These are phyloP conservation scores for Hypotaenidia okinawae DNA, from an alignment of 2,797 vertebrate species.

Conservation along the genomic window DNA sequence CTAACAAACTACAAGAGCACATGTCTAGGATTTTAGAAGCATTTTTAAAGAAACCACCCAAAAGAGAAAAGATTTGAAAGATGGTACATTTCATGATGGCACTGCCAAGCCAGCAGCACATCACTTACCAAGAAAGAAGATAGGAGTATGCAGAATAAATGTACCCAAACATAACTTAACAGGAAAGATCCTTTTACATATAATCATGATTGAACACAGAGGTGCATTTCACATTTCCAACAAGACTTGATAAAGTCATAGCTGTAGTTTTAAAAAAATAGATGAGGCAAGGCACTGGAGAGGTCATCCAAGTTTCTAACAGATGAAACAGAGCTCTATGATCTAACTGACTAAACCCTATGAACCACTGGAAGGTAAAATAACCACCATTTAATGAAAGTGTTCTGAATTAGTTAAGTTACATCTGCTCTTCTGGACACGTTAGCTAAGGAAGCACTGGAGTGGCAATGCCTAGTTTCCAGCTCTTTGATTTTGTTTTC, in stretches of 20 bases:
- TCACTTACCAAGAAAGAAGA: neutral
- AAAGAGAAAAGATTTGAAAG: neutral
- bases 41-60: neutral
- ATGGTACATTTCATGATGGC: neutral
- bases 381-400: neutral
- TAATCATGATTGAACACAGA: neutral
- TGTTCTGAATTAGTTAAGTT: neutral
- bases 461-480: neutral
- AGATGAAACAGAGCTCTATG: neutral
- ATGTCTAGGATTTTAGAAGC: neutral
- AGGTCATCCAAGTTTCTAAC: neutral
- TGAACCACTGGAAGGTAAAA: neutral
- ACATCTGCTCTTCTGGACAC: neutral
- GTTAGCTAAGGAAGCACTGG: neutral
- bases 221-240: neutral
- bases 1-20: neutral
- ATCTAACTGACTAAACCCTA: neutral
- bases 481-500: constrained; percentile 16
- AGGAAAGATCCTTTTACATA: neutral
- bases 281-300: neutral
- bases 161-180: neutral
- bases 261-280: neutral
- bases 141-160: neutral
- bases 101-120: neutral
- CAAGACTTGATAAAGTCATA: neutral